These are phyloP conservation scores for Turdus rufiventris DNA, from an alignment of 2,113 vertebrate genomes.

Conservation along the genomic window DNA sequence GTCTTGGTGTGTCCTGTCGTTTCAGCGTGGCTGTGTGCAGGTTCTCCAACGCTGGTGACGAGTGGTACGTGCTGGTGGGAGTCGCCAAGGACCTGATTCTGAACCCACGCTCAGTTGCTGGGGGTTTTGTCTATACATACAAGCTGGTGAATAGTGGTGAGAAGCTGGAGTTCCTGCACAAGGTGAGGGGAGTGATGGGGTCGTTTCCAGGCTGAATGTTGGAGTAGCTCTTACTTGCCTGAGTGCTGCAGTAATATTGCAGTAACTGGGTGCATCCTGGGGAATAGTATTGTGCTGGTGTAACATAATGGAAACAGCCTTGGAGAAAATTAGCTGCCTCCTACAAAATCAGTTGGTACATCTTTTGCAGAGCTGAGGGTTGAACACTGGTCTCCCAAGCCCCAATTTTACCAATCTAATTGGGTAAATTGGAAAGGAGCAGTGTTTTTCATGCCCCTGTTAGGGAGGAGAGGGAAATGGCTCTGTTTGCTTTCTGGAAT, in stretches of 20 bases:
- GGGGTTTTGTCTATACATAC: constrained; percentile 96
- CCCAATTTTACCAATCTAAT: neutral
- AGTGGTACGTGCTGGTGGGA: constrained; percentile 96
- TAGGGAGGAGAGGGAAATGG: neutral
- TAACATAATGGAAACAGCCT: neutral
- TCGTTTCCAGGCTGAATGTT: neutral
- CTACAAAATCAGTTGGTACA: neutral
- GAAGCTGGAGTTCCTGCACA: constrained; percentile 96
- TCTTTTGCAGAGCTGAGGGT: neutral
- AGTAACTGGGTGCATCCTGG: neutral
- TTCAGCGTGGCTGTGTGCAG: constrained; percentile 90
- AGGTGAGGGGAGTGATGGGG: constrained; percentile 73
- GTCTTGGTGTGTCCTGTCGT: neutral
- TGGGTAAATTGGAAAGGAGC: neutral
- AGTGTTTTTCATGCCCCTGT: neutral
- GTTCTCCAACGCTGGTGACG: constrained; percentile 88
- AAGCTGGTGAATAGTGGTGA: constrained; percentile 86
- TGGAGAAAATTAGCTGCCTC: neutral
- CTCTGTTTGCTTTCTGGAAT: neutral
- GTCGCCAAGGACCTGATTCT: constrained; percentile 96
- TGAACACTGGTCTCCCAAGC: neutral
- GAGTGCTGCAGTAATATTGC: neutral
- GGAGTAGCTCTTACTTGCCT: neutral
- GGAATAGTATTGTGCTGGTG: neutral
- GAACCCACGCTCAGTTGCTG: constrained; percentile 89